A percentile compares a stretch with the other conserved stretches of the same genome.
Conservation (phyloP, 2,797 vertebrate species). For the Liasis olivaceus region DNA sequence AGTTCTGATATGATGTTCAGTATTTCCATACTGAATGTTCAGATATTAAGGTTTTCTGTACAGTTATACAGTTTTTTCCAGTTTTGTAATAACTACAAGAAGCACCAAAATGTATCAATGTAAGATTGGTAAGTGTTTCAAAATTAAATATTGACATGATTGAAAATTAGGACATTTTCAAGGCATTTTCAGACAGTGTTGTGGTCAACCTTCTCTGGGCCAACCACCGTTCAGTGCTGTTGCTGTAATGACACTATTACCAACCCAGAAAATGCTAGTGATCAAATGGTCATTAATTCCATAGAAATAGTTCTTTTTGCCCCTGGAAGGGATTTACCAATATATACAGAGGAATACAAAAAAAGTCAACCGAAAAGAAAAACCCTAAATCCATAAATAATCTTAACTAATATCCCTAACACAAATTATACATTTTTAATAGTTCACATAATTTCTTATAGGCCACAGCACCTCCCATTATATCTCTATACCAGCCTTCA, state of each 20-base stretch:
- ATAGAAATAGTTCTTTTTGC: background rate
- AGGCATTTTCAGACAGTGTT: conserved; percentile 1
- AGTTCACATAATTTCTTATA: background rate
- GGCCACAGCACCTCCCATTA: background rate
- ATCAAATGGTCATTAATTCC: background rate
- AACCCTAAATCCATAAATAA: background rate
- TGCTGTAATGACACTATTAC: background rate
- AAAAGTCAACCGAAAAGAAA: background rate
- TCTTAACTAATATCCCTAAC: background rate
- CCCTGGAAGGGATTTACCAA: background rate
- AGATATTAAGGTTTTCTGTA: background rate
- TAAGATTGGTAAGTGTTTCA: conserved; percentile 8
- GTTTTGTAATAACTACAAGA: conserved; percentile 20
- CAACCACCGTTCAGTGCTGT: background rate
- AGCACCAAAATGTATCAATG: conserved; percentile 12
- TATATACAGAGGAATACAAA: background rate
- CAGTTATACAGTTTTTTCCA: background rate
- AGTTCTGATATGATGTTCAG: conserved; percentile 56
- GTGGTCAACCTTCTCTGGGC: background rate
- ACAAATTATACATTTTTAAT: background rate
- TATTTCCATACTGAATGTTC: conserved; percentile 33
- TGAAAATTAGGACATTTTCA: conserved; percentile 5
- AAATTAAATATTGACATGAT: conserved; percentile 23
- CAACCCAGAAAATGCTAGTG: background rate
- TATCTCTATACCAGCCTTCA: background rate